Evolutionary conservation across 2,797 vertebrate species (phyloP), one percentile per base, ranked within the genome.

Genomic region (Ciconia nigra): DNA sequence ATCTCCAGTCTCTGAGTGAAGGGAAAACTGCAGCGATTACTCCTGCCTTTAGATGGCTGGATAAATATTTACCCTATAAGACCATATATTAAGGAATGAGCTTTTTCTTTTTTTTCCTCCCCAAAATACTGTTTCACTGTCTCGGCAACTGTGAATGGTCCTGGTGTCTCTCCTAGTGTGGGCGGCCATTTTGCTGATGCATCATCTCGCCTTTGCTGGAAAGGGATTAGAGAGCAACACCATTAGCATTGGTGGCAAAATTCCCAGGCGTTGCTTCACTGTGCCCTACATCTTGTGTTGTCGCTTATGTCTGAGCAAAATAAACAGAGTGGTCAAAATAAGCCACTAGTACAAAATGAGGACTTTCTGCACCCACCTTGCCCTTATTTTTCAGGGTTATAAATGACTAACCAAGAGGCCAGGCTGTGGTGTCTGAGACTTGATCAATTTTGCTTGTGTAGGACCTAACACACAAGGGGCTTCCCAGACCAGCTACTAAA

Each of bases 31-130:
- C 91, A 91, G 90, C 39, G 90, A 95, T 93, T 88, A 92, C 87
- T 96, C 92, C 96, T 88, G 88, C 80, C 90, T 90, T 97, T 83
- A 95, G 91, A 96, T 96, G 89, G 89, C 73, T 96, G 89, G 79
- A 86, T 96, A 97, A 96, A 96, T 97, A 96, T 97, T 97, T 97
- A 93, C 92, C 91, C 93, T 96, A 37, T 88, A 93, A 95, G 91
- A 77, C 90, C 19, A 90, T 93, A 94, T 86, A 97, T 94, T 96
- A 95, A 92, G 94, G 89, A 96, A 96, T 96, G 93, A 97, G 76
- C 47, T 77, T 82, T 93, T 41, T 59, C 41, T 87, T 87, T 65
- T 44, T 94, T 92, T 79, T 17, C 37, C 58, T 85, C 67, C 86
- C 22, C 76, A 96, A 97, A 97, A 97, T 96, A 95, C 81, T 97